Percentiles rank a stretch among this genome's conserved stretches.
phyloP scores from a whole-genome alignment of 2,888 invertebrate genomes.

The Athalia circularis region DNA sequence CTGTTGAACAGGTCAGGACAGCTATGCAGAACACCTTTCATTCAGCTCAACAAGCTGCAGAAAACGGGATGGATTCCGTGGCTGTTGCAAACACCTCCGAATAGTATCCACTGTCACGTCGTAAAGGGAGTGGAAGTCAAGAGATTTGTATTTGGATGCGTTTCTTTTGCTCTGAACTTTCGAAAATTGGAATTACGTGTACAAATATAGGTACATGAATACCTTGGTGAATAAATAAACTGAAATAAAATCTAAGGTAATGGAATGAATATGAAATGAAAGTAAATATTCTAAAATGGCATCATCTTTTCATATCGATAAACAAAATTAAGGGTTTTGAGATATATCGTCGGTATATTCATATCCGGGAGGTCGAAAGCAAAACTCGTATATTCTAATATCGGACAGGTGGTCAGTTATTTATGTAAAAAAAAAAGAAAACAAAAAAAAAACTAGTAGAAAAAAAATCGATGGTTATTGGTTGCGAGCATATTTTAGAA shows the following conservation, averaged over 20 bases:
- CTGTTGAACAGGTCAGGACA: conserved; percentile 49
- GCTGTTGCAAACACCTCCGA: background rate
- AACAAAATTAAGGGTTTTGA: too few relatives aligned
- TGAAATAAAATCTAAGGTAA: background rate
- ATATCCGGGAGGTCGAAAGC: too few relatives aligned
- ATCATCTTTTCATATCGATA: background rate
- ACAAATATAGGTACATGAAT: background rate
- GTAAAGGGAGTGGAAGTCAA: background rate
- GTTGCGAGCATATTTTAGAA: conserved; percentile 61
- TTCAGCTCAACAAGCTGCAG: conserved; percentile 49
- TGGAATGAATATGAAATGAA: background rate
- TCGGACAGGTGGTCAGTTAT: conserved; percentile 61
- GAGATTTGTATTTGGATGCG: background rate
- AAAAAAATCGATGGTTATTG: conserved; percentile 63
- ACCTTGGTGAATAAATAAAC: background rate
- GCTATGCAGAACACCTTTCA: conserved; percentile 49
- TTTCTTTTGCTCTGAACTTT: background rate
- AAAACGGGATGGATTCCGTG: conserved; percentile 45
- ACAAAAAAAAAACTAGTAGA: background rate
- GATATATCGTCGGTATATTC: too few relatives aligned
- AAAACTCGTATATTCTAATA: background rate
- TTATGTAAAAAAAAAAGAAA: conserved; percentile 54
- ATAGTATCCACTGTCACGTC: background rate
- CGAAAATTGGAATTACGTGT: too few relatives aligned
- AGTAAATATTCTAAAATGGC: background rate